Conservation (phyloP, 1,140 invertebrate species). For the Samia ricini region DNA sequence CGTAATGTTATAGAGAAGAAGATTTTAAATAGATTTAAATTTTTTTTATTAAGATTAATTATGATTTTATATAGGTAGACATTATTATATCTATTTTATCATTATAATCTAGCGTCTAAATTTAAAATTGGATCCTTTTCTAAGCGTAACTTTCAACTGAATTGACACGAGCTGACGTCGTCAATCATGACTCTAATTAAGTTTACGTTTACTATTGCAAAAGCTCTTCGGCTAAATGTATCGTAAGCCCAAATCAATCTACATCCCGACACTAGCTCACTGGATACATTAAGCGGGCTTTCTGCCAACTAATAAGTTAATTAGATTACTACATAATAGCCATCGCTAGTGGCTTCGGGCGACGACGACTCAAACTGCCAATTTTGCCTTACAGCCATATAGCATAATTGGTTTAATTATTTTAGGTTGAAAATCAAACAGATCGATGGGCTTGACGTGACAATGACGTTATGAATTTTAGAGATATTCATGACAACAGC, state of each 20-base stretch:
- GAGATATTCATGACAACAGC: neutral
- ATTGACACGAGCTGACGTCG: too few species aligned
- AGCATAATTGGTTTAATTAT: slow-evolving; percentile 1
- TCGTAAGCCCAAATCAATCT: neutral
- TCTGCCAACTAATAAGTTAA: slow-evolving; percentile 17
- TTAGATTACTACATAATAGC: slow-evolving; percentile 16
- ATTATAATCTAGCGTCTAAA: too few species aligned
- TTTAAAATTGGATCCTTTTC: too few species aligned
- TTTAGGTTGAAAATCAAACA: neutral
- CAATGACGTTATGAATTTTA: neutral
- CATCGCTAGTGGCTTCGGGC: slow-evolving; percentile 14
- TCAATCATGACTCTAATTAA: neutral
- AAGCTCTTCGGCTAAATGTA: neutral
- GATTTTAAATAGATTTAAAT: too few species aligned
- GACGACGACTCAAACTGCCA: neutral
- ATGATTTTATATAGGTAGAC: too few species aligned
- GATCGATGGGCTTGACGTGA: neutral
- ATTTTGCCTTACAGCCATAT: neutral
- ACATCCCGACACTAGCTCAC: neutral
- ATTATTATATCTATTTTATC: too few species aligned
- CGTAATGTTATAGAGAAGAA: too few species aligned
- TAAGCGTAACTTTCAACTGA: too few species aligned
- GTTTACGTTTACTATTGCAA: too few species aligned
- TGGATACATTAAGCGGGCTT: slow-evolving; percentile 16
- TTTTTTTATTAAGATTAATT: too few species aligned